Conservation (phyloP, 2,888 invertebrate species). For the Oscheius myriophilus region DNA sequence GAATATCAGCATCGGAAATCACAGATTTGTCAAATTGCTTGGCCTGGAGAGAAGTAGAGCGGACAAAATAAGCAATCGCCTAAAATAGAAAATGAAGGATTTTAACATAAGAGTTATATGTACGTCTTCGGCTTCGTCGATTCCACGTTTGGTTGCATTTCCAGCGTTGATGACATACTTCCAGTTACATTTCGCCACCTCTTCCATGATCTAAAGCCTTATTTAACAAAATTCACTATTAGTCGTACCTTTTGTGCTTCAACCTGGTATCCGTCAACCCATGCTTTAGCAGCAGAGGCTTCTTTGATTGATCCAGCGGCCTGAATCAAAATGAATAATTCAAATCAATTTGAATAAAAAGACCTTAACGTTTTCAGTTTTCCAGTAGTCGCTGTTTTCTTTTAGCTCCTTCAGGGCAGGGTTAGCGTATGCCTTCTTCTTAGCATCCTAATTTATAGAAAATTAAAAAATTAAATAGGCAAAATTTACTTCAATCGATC, state of each 20-base stretch:
- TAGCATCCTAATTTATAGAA: constrained; percentile 34
- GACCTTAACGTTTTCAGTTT: constrained; percentile 41
- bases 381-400: constrained; percentile 67
- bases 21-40: constrained; percentile 64
- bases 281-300: constrained; percentile 46
- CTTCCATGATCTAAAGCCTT: constrained; percentile 44
- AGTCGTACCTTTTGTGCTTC: constrained; percentile 63
- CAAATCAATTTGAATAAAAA: constrained; percentile 34
- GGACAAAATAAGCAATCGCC: constrained; percentile 63
- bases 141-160: constrained; percentile 67
- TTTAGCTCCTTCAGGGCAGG: constrained; percentile 62
- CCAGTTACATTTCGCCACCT: constrained; percentile 71
- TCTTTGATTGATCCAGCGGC: constrained; percentile 55
- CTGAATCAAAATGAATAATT: constrained; percentile 19
- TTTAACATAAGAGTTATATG: background rate
- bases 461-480: constrained; percentile 11
- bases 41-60: constrained; percentile 64
- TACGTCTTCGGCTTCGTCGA: constrained; percentile 68
- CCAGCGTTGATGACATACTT: constrained; percentile 73
- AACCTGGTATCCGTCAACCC: constrained; percentile 66
- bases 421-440: constrained; percentile 53
- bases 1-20: constrained; percentile 47
- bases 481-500: constrained; percentile 42
- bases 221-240: background rate
- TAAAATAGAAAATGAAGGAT: constrained; percentile 27